Evolutionary conservation across 2,113 vertebrate genomes (phyloP), one percentile per base, ranked within the genome.

Genomic region (Tretioscincus oriximinensis): DNA sequence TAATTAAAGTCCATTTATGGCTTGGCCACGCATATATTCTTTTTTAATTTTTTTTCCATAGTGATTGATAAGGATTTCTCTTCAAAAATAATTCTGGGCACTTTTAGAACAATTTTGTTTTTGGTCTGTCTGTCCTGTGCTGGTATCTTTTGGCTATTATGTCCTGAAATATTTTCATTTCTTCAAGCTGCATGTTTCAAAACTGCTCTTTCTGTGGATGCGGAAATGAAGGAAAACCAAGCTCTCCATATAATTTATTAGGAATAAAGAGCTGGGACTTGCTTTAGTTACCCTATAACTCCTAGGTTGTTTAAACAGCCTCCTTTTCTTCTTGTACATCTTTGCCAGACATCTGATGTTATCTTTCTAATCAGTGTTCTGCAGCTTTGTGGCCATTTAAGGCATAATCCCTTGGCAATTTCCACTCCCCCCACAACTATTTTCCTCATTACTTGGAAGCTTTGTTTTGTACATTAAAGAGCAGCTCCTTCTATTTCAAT

Each of bases 291-390:
- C 49, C 67, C 63, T 83, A 67, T 68, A 78, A 83, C 63, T 73
- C 2, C 60, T 73, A 31, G 10, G 24, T 83, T 73, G 63, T 73
- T 83, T 78, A 67, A 67, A 73, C 31, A 78, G 63, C 31, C 70
- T 70, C 66, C 41, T 49, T 77, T 83, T 72, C 63, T 67, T 73
- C 70, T 78, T 64, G 20, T 29, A 22, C n/a, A 47, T 26, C 31
- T 67, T 67, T 49, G 70, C 31, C 49, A 83, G 70, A 60, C 64
- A 78, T 61, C 26, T 31, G 76, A 84, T 78, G 68, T 65, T 78
- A 78, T 84, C 70, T 84, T 73, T 45, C 51, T 78, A 84, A 84
- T 82, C 80, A 76, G 73, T 82, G 73, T 70, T 76, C 64, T 82
- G 73, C 65, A 82, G 73, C 58, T 76, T 82, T 76, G 73, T 82